Base-by-base conservation (phyloP, 2,888 invertebrate species). In the Chloroclystis v-ata region DNA sequence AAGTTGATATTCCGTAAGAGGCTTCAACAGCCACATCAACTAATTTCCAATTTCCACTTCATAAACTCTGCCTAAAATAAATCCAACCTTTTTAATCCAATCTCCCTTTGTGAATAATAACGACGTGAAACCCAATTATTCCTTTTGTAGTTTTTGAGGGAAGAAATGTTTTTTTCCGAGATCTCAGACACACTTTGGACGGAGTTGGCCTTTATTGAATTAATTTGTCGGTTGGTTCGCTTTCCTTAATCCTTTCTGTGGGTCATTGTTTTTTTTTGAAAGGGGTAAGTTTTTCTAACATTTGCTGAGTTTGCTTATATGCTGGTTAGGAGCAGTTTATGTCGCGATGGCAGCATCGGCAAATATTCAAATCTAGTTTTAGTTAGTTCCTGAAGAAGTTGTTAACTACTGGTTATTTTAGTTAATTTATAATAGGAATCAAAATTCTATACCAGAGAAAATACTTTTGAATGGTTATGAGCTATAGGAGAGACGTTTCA, bases 81-180 rank as follows among this genome's bases (percentile, higher is more conserved):
- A 43, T 30, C 35, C 37, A 42, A 37, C 43, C 46, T 43, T 45
- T 42, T 49, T 54, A 55, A 56, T 54, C 44, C 44, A 47, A 47
- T 49, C 41, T 42, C 38, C 46, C 50, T 56, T 55, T 52, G 53
- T 50, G 53, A 55, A 59, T 57, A 56, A 57, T 50, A 54, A 57
- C 49, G 53, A 49, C 42, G 35, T 29, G 3, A 42, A 55, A 55
- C 52, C 53, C 50, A 59, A 57, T 59, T 59, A 54, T 40, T 47
- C 42, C 48, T 54, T 55, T 59, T 53, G 46, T 53, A 55, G 56
- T 55, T 53, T 54, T 30, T 32, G 35, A 39, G 37, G 42, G 47
- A 52, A 43, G 50, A 33, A 28, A 50, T 42, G 47, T 53, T 42
- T 52, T 44, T 47, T 43, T 37, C 9, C 33, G 26, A 43, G 50